These are phyloP conservation scores for Oligia fasciuncula DNA, from an alignment of 2,888 invertebrate species.

Conservation along the genomic window DNA sequence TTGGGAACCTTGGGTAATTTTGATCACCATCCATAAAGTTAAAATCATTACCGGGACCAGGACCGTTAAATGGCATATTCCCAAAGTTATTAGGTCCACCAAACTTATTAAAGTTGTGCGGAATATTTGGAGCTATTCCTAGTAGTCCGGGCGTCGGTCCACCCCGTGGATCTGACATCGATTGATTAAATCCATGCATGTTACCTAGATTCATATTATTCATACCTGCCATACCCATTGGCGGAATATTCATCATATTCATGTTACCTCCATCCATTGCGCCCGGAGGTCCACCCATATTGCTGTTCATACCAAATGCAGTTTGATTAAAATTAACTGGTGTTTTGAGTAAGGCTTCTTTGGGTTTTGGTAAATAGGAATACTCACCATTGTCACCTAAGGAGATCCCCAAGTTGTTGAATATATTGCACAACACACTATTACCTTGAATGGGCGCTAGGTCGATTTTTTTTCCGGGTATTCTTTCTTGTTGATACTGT, in stretches of 20 bases:
- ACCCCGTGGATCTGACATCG: conserved; percentile 86
- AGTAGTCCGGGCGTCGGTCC: conserved; percentile 90
- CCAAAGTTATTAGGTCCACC: conserved; percentile 84
- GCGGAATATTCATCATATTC: conserved; percentile 84
- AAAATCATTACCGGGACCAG: conserved; percentile 83
- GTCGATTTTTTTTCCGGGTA: conserved; percentile 89
- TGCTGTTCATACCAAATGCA: conserved; percentile 79
- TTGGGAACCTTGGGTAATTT: conserved; percentile 84
- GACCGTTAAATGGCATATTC: conserved; percentile 86
- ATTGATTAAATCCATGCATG: conserved; percentile 84
- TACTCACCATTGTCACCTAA: conserved; percentile 90
- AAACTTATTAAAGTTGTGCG: conserved; percentile 87
- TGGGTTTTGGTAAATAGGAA: conserved; percentile 85
- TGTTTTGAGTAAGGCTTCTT: conserved; percentile 86
- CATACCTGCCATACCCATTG: conserved; percentile 86
- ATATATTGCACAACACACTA: conserved; percentile 89
- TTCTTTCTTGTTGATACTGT: conserved; percentile 90
- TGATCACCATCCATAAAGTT: conserved; percentile 85
- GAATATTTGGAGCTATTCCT: conserved; percentile 90
- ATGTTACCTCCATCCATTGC: conserved; percentile 81
- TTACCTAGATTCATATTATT: conserved; percentile 84
- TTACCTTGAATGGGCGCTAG: conserved; percentile 88
- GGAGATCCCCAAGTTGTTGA: conserved; percentile 91
- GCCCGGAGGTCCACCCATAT: conserved; percentile 75
- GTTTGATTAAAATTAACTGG: conserved; percentile 83